phyloP scores from a whole-genome alignment of 92 coral and sea anemone genomes.

The Montipora capitata region DNA sequence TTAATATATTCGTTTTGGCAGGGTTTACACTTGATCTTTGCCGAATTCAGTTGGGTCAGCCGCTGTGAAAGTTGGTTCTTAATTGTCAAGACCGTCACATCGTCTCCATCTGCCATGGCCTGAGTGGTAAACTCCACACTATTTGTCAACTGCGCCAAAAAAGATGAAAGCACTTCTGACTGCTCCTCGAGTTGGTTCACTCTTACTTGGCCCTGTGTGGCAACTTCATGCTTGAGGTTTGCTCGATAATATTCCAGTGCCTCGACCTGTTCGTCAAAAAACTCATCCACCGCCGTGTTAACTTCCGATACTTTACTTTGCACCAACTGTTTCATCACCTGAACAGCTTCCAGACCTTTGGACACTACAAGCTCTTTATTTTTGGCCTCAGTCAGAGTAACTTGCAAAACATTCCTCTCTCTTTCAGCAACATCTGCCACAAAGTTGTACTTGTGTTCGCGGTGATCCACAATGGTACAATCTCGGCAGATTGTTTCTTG shows the following conservation, averaged over 20 bases:
- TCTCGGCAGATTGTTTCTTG: slow-evolving; percentile 87
- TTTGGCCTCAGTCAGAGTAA: slow-evolving; percentile 43
- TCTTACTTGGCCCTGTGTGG: slow-evolving; percentile 46
- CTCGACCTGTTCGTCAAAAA: slow-evolving; percentile 60
- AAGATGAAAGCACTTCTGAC: slow-evolving; percentile 43
- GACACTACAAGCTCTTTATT: slow-evolving; percentile 42
- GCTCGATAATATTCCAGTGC: slow-evolving; percentile 51
- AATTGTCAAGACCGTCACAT: slow-evolving; percentile 68
- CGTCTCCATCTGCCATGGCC: slow-evolving; percentile 74
- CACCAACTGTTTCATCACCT: slow-evolving; percentile 42
- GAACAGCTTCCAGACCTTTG: slow-evolving; percentile 26
- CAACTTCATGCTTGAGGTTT: slow-evolving; percentile 57
- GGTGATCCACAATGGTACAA: slow-evolving; percentile 88
- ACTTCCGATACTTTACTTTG: slow-evolving; percentile 26
- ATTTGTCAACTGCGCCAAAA: slow-evolving; percentile 58
- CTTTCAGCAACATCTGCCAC: slow-evolving; percentile 59
- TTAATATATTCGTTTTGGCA: slow-evolving; percentile 61
- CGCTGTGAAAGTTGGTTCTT: slow-evolving; percentile 69
- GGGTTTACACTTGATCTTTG: slow-evolving; percentile 39
- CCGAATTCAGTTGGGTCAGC: slow-evolving; percentile 53
- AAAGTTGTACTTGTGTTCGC: slow-evolving; percentile 65
- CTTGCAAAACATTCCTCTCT: slow-evolving; percentile 40
- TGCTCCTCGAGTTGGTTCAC: slow-evolving; percentile 58
- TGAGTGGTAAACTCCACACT: slow-evolving; percentile 71
- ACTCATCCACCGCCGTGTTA: slow-evolving; percentile 46